Conservation (phyloP, 2,113 vertebrate genomes). For the Hypocryptadius cinnamomeus region DNA sequence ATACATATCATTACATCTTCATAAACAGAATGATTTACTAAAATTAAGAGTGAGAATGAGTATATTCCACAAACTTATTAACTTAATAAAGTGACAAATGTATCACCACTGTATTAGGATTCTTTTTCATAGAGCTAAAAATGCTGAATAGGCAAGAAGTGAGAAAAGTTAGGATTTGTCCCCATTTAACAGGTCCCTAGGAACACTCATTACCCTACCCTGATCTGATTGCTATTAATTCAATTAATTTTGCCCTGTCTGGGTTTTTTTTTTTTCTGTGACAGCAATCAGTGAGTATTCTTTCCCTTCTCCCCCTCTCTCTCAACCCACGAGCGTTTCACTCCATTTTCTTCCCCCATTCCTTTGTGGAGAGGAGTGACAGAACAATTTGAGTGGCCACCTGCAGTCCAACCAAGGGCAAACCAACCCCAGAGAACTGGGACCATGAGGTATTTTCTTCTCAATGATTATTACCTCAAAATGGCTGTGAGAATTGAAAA, state of each 20-base stretch:
- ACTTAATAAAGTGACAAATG: background rate
- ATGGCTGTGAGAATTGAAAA: background rate
- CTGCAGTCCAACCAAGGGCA: background rate
- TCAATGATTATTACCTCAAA: background rate
- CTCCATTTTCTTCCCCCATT: background rate
- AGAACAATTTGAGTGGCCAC: background rate
- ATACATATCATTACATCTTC: background rate
- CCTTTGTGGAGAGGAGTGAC: background rate
- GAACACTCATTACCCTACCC: background rate
- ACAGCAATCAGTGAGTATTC: background rate
- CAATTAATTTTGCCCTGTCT: background rate
- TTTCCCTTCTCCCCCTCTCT: background rate
- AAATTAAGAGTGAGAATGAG: background rate
- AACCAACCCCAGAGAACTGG: background rate
- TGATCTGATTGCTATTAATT: background rate
- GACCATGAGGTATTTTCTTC: background rate
- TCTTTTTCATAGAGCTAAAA: background rate
- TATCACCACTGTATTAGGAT: background rate
- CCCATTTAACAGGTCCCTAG: background rate
- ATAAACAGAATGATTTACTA: background rate
- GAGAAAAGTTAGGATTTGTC: background rate
- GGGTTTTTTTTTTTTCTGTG: background rate
- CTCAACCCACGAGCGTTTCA: background rate
- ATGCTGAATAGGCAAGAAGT: background rate
- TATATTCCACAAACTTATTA: background rate